Conservation (phyloP, 2,888 invertebrate species). For the Calephelis perditalis region DNA sequence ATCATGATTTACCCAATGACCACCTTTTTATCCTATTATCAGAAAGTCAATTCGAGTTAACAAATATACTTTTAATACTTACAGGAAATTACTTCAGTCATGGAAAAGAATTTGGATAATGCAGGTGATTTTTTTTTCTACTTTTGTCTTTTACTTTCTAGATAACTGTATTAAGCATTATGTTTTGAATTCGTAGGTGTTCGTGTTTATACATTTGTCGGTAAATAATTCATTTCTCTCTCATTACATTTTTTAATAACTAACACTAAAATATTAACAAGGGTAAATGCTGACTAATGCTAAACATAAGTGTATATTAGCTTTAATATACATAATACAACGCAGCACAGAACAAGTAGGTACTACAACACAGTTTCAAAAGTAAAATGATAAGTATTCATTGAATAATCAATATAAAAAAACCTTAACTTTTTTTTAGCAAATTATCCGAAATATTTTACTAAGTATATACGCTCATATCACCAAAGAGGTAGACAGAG, state of each 20-base stretch:
- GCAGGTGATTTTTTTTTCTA: constrained; percentile 35
- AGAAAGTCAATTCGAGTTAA: neutral
- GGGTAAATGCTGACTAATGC: too few species aligned
- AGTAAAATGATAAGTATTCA: too few species aligned
- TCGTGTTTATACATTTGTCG: constrained; percentile 62
- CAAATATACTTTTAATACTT: neutral
- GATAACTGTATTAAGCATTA: neutral
- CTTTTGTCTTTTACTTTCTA: constrained; percentile 9
- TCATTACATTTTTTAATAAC: constrained; percentile 12
- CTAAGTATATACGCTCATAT: too few species aligned
- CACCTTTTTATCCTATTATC: constrained; percentile 2
- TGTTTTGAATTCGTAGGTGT: constrained; percentile 47
- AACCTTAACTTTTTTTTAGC: too few species aligned
- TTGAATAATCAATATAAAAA: too few species aligned
- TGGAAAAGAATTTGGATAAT: constrained; percentile 38
- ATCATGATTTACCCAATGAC: neutral
- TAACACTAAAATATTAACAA: constrained; percentile 9
- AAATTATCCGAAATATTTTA: too few species aligned
- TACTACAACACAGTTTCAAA: too few species aligned
- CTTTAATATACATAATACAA: too few species aligned
- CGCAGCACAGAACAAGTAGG: too few species aligned
- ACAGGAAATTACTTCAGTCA: constrained; percentile 30
- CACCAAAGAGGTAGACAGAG: too few species aligned
- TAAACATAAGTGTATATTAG: too few species aligned
- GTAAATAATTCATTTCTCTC: constrained; percentile 40